Evolutionary conservation across 2,797 vertebrate species (phyloP), one percentile per base, ranked within the genome.

Genomic region (Phoeniculus purpureus): DNA sequence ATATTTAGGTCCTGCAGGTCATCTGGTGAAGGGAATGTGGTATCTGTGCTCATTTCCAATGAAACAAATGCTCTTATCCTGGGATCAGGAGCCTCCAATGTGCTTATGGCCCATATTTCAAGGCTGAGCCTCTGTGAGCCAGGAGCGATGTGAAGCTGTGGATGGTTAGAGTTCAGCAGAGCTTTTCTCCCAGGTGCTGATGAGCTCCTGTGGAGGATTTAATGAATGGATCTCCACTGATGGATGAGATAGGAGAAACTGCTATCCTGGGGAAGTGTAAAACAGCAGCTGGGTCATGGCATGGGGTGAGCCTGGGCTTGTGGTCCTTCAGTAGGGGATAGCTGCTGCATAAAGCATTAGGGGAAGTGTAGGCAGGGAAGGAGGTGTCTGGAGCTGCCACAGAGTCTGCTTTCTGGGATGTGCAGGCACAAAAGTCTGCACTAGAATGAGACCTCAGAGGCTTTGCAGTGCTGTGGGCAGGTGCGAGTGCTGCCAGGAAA

Each of bases 241-340:
- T 94, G 72, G 86, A 79, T 20, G 43, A 94, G 94, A 96, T 90
- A 93, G 32, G 81, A 65, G 51, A 94, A 95, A 94, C 15, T 22
- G 21, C 37, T 94, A 77, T 94, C 93, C 94, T 15, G 88, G n/a
- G 92, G 95, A 92, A 60, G 43, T 22, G 51, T 71, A 90, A 92
- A 93, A 31, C 0, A 2, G 20, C 0, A 15, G 7, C 29, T 25
- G 79, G 54, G 51, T 40, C 1, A 0, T 45, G 68, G 5, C 26
- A 9, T 5, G 13, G 58, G 3, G 18, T 0, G 31, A 72, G 29
- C 8, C 25, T 34, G 54, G 78, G 25, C 43, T 61, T 50, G 68
- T 80, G 75, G 74, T 54, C 61, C 29, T 51, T 22, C 12, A 20
- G 47, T 31, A 83, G 51, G 61, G n/a, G 10, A 2, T 1, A 31